Evolutionary conservation across 2,888 invertebrate genomes (phyloP), one percentile per base, ranked within the genome.

Genomic region (Cerastis rubricosa): DNA sequence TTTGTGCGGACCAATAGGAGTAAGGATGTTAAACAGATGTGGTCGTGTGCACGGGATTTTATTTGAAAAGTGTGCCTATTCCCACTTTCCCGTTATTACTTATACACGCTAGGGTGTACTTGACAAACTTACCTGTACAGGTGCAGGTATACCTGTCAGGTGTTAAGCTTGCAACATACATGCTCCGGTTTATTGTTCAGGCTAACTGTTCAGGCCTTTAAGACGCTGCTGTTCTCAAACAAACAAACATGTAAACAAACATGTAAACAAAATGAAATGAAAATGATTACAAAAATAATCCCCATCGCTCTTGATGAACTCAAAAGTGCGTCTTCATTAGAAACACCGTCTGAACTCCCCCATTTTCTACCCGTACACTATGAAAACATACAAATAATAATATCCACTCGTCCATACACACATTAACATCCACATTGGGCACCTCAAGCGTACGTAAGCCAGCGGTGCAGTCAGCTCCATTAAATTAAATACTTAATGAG

Each of bases 401-500:
- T 54, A 65, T 22, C 19, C 45, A 29, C 11, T 22, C 22, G 57
- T 70, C 29, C 49, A 29, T 29, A 47, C 40, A 67, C 47, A 72
- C 80, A 73, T 73, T 78, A 69, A 67, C 74, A 63, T 54, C 49
- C 67, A 84, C 80, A 88, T 78, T 81, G 77, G 73, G 51, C 57
- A 66, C 64, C 72, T 76, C 84, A 73, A 54, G 68, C 75, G 67
- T 66, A 70, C 74, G 75, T 88, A 87, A 87, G 81, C 76, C 84
- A 61, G 73, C 75, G 69, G 73, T 84, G 87, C 84, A 84, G 81
- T 87, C 81, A 72, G 67, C 70, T 87, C 85, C 88, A 88, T 86
- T 86, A 83, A 76, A 84, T 88, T 86, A 88, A 86, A 86, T 86
- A 88, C 77, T 76, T 88, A 86, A 86, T 83, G 87, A 84, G 80